Conservation (phyloP, 2,888 invertebrate species). For the Marasmarcha lunaedactyla region DNA sequence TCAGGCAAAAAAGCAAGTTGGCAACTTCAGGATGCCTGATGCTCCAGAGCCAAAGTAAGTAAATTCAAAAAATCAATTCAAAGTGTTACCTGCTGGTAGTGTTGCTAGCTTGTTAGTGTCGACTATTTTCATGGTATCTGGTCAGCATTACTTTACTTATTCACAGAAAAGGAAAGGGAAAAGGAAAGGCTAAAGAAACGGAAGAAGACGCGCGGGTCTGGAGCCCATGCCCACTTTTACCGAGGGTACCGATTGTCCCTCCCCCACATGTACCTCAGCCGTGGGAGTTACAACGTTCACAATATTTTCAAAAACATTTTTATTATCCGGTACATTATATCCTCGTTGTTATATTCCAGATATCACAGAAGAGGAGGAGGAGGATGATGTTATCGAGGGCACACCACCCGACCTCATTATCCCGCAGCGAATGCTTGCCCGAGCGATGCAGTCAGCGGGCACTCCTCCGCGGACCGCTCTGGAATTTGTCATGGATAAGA, state of each 20-base stretch:
- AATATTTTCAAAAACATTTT: not conserved
- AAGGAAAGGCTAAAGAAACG: conserved; percentile 6
- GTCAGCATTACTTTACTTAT: conserved; percentile 1
- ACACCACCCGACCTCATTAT: too few species aligned
- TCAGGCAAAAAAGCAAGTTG: conserved; percentile 5
- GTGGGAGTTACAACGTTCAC: conserved; percentile 4
- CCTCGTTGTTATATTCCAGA: not conserved
- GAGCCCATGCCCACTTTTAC: conserved; percentile 6
- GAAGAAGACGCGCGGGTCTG: conserved; percentile 3
- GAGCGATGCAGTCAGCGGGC: too few species aligned
- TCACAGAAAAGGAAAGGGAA: too few species aligned
- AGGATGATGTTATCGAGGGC: not conserved
- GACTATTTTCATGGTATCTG: too few species aligned
- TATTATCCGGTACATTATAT: too few species aligned
- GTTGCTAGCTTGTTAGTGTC: too few species aligned
- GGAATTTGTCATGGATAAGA: too few species aligned
- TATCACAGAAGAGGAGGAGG: not conserved
- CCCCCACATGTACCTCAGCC: conserved; percentile 8
- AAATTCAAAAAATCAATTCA: too few species aligned
- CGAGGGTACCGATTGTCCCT: conserved; percentile 7
- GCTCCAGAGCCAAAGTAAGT: too few species aligned
- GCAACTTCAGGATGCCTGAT: conserved; percentile 6
- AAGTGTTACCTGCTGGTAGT: too few species aligned
- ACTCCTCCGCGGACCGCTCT: not conserved
- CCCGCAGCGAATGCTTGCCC: too few species aligned